These are phyloP conservation scores for Hydroisotoma schaefferi DNA, from an alignment of 2,888 invertebrate species.

Conservation along the genomic window DNA sequence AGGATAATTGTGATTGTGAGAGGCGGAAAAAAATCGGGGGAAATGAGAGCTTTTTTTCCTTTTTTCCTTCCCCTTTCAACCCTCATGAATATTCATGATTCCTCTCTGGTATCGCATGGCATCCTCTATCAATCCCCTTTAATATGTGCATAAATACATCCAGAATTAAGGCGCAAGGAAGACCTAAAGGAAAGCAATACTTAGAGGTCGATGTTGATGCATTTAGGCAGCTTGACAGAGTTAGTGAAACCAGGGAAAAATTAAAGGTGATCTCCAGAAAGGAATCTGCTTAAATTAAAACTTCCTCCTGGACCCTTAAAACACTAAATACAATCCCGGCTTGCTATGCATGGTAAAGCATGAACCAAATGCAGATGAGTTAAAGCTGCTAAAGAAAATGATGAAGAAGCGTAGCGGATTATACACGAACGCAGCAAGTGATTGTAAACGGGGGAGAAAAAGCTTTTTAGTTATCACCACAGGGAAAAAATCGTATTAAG, in stretches of 20 bases:
- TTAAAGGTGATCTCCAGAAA: too few species aligned
- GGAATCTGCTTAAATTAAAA: too few species aligned
- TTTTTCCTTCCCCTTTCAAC: conserved; percentile 13
- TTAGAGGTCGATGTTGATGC: background rate
- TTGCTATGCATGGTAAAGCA: too few species aligned
- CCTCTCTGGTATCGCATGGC: background rate
- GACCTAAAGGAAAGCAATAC: background rate
- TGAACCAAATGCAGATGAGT: too few species aligned
- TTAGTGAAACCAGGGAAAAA: too few species aligned
- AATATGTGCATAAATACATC: background rate
- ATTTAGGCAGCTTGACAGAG: too few species aligned
- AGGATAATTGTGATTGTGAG: conserved; percentile 35
- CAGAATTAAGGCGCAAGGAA: background rate
- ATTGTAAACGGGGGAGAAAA: conserved; percentile 4
- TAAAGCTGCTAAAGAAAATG: too few species aligned
- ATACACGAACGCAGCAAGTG: conserved; percentile 9
- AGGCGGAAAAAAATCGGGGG: conserved; percentile 22
- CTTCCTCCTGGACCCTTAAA: too few species aligned
- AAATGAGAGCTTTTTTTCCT: conserved; percentile 33
- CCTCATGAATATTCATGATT: conserved; percentile 42
- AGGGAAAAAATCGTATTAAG: conserved; percentile 28
- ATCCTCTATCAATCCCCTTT: background rate
- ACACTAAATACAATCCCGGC: too few species aligned
- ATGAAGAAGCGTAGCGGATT: too few species aligned
- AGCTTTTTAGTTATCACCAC: conserved; percentile 18